Percentiles rank a stretch among this genome's conserved stretches.
phyloP scores from a whole-genome alignment of 2,888 invertebrate genomes.

The Drosophila setosimentum region DNA sequence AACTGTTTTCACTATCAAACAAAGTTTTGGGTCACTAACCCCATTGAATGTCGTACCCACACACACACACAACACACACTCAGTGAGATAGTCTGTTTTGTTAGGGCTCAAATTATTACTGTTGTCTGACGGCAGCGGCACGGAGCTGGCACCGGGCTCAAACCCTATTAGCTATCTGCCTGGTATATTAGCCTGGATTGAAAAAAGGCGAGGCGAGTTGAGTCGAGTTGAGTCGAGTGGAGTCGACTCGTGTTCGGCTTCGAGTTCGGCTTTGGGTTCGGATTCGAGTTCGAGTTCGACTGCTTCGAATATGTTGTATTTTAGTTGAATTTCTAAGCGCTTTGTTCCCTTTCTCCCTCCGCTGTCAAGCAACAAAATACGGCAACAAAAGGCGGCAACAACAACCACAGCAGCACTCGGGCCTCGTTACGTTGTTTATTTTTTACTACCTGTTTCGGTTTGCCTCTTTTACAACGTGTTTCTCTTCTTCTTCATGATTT shows the following conservation, averaged over 20 bases:
- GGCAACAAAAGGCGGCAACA: constrained; percentile 33
- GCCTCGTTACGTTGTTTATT: constrained; percentile 49
- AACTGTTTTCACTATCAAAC: constrained; percentile 63
- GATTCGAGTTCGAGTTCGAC: constrained; percentile 19
- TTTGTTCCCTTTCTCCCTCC: constrained; percentile 34
- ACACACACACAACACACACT: constrained; percentile 26
- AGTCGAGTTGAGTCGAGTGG: constrained; percentile 6
- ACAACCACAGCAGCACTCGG: constrained; percentile 32
- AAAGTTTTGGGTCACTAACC: constrained; percentile 71
- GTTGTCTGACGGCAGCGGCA: constrained; percentile 45
- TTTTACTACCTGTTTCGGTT: constrained; percentile 77
- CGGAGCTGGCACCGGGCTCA: constrained; percentile 14
- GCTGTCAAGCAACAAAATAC: constrained; percentile 36
- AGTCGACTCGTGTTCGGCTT: constrained; percentile 30
- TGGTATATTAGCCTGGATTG: constrained; percentile 41
- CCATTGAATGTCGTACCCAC: constrained; percentile 38
- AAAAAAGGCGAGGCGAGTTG: constrained; percentile 2
- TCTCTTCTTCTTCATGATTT: constrained; percentile 45
- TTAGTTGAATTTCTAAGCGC: constrained; percentile 64
- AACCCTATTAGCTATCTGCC: constrained; percentile 35
- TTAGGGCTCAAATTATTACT: constrained; percentile 58
- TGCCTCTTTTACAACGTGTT: constrained; percentile 68
- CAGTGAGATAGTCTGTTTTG: constrained; percentile 10
- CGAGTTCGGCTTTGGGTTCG: constrained; percentile 13
- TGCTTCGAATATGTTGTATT: constrained; percentile 37